A percentile compares a stretch with the other conserved stretches of the same genome.
These are phyloP conservation scores for Acrocera orbiculus DNA, from an alignment of 2,888 invertebrate genomes.

Conservation along the genomic window DNA sequence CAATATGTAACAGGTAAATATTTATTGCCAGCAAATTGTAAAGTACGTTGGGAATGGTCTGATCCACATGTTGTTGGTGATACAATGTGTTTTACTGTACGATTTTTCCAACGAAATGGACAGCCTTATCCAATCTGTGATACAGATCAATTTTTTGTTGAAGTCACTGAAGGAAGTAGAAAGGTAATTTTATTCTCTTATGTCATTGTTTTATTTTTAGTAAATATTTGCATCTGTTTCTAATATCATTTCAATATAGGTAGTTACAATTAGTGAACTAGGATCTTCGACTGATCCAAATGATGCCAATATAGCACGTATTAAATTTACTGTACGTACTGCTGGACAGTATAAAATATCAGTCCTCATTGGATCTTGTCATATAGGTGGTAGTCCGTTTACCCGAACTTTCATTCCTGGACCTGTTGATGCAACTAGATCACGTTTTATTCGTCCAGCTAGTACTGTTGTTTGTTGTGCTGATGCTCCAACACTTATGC, in stretches of 20 bases:
- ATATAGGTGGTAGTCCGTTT: constrained; percentile 75
- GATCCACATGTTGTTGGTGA: constrained; percentile 80
- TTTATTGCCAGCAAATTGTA: constrained; percentile 72
- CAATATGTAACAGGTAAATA: constrained; percentile 88
- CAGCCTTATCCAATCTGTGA: constrained; percentile 90
- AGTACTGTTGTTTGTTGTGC: constrained; percentile 73
- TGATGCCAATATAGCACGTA: constrained; percentile 69
- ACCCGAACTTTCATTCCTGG: constrained; percentile 68
- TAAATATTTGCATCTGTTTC: neutral
- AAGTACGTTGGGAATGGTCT: constrained; percentile 69
- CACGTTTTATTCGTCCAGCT: constrained; percentile 64
- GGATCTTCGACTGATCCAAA: constrained; percentile 75
- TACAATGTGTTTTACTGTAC: constrained; percentile 77
- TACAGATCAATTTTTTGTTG: constrained; percentile 74
- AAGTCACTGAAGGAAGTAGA: constrained; percentile 69
- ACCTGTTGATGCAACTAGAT: constrained; percentile 63
- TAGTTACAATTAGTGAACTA: constrained; percentile 70
- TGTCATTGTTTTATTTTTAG: constrained; percentile 2
- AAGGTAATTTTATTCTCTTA: constrained; percentile 34
- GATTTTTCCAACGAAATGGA: constrained; percentile 84
- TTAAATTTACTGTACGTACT: constrained; percentile 81
- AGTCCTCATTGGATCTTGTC: constrained; percentile 63
- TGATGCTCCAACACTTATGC: constrained; percentile 54
- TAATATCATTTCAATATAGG: constrained; percentile 28
- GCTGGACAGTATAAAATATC: constrained; percentile 79